Percentiles rank a stretch among this genome's conserved stretches.
Evolutionary conservation across 2,113 vertebrate genomes (phyloP).

Genomic region (Sinocyclocheilus rhinocerous): DNA sequence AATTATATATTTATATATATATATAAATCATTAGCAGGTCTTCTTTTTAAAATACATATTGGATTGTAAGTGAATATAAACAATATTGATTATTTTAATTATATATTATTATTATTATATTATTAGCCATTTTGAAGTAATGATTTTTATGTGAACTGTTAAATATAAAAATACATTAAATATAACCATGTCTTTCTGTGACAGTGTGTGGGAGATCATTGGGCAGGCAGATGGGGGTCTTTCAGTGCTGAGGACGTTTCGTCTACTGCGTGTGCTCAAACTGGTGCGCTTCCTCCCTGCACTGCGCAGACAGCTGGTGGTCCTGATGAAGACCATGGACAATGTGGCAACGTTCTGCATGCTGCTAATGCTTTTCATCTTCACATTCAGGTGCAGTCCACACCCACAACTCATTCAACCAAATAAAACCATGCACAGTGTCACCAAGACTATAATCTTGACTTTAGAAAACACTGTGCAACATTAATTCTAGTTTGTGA

Average conservation of each 20-base stretch:
- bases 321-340: conserved; percentile 97
- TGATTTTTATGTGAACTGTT: neutral
- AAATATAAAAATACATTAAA: neutral
- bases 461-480: neutral
- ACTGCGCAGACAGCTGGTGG: conserved; percentile 88
- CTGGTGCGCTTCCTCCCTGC: conserved; percentile 91
- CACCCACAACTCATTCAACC: neutral
- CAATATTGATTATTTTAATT: no score
- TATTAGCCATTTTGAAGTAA: no score
- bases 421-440: neutral
- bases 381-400: conserved; percentile 86
- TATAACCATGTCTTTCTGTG: conserved; percentile 41
- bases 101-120: neutral
- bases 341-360: conserved; percentile 96
- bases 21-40: neutral
- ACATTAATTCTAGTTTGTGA: neutral
- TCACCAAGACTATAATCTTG: neutral
- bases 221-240: conserved; percentile 89
- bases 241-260: conserved; percentile 88
- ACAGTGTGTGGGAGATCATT: conserved; percentile 96
- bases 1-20: neutral
- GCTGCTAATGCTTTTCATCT: conserved; percentile 95
- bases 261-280: conserved; percentile 89
- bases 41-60: neutral
- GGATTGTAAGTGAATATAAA: neutral